phyloP scores from a whole-genome alignment of 2,888 invertebrate species.

The Physocephala rufipes region DNA sequence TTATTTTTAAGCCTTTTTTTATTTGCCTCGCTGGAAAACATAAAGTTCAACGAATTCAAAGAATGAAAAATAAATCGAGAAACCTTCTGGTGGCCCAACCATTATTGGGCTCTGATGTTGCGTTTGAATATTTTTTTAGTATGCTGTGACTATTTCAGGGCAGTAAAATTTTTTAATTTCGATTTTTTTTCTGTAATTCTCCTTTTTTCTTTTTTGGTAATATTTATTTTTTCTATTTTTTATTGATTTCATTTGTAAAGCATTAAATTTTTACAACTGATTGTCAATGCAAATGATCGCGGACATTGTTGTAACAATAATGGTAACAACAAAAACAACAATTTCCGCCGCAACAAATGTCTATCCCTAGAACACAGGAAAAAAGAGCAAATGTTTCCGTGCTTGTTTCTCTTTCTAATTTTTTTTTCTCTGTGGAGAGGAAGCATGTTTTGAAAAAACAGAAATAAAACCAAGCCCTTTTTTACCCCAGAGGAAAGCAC shows the following conservation, averaged over 20 bases:
- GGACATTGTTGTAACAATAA: no score
- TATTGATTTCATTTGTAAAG: not conserved
- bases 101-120: no score
- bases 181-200: not conserved
- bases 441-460: not conserved
- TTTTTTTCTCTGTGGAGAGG: not conserved
- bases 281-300: not conserved
- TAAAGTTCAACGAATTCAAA: no score
- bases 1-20: no score
- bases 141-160: no score
- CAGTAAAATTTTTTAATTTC: no score
- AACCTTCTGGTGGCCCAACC: no score
- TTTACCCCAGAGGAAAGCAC: not conserved
- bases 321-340: slow-evolving; percentile 24
- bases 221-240: not conserved
- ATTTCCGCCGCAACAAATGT: slow-evolving; percentile 7
- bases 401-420: not conserved
- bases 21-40: no score
- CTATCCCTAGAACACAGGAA: no score
- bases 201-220: not conserved
- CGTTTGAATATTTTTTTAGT: no score
- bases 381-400: not conserved
- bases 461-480: not conserved
- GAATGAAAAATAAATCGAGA: no score
- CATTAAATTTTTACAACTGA: not conserved